Percentiles rank a stretch among this genome's conserved stretches.
Conservation (phyloP, 2,888 invertebrate species). For the Drosophila niveifrons region DNA sequence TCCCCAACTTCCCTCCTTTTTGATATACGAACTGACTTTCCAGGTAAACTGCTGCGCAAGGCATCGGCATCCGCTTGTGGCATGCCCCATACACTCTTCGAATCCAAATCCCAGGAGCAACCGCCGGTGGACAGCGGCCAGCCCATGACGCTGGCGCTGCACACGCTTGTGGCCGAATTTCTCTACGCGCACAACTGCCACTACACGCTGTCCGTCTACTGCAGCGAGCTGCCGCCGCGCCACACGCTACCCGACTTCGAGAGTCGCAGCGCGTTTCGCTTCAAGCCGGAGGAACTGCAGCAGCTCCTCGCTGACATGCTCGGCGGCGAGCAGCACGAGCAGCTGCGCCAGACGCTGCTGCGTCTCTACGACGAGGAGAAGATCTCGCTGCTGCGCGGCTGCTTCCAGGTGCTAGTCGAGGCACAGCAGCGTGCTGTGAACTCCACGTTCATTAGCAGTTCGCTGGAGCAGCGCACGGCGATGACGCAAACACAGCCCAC, state of each 20-base stretch:
- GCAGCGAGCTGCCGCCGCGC: conserved; percentile 83
- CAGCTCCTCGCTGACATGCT: conserved; percentile 69
- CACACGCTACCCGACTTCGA: conserved; percentile 83
- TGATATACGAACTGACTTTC: no score
- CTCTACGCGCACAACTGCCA: conserved; percentile 84
- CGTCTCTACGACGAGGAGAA: conserved; percentile 40
- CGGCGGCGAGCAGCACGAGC: conserved; percentile 30
- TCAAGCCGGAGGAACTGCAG: conserved; percentile 75
- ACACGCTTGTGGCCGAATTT: conserved; percentile 85
- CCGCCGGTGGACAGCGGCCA: conserved; percentile 62
- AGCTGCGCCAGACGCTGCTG: conserved; percentile 10
- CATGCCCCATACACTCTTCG: no score
- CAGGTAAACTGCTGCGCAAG: conserved; percentile 53
- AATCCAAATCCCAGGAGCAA: neutral
- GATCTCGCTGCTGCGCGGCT: conserved; percentile 38
- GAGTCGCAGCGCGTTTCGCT: conserved; percentile 77
- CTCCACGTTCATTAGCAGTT: neutral
- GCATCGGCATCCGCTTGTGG: conserved; percentile 20
- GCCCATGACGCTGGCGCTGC: conserved; percentile 79
- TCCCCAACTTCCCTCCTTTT: no score
- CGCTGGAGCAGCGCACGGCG: neutral
- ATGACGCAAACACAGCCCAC: conserved; percentile 44
- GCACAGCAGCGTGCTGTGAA: neutral
- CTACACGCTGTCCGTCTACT: conserved; percentile 84
- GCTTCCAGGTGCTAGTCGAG: conserved; percentile 42